Evolutionary conservation across 2,888 invertebrate species (phyloP).

Genomic region (Zele albiditarsus): DNA sequence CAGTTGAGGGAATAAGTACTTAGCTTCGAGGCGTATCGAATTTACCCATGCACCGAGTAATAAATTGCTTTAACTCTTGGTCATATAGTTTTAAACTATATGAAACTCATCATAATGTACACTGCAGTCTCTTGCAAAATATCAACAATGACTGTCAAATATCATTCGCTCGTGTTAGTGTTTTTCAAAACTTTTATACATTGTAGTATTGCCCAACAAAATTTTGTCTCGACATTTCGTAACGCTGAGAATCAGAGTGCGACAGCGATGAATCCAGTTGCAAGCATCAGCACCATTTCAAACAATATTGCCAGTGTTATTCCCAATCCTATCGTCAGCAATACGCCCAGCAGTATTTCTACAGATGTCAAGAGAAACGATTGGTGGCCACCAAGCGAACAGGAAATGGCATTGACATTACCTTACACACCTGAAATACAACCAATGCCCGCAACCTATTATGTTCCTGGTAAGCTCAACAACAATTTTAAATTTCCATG

Average conservation of each 20-base stretch:
- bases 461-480: conserved; percentile 56
- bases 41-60: conserved; percentile 26
- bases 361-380: conserved; percentile 47
- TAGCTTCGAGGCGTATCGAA: conserved; percentile 42
- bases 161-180: conserved; percentile 24
- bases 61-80: conserved; percentile 20
- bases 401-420: conserved; percentile 45
- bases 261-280: neutral
- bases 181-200: conserved; percentile 25
- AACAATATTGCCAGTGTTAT: neutral
- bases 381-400: conserved; percentile 51
- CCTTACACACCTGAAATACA: conserved; percentile 45
- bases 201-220: conserved; percentile 33
- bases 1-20: conserved; percentile 23
- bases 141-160: conserved; percentile 16
- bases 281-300: neutral
- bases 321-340: conserved; percentile 20
- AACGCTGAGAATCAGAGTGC: conserved; percentile 44
- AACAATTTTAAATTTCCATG: too few relatives aligned
- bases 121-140: conserved; percentile 29
- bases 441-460: conserved; percentile 55
- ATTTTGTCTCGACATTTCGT: conserved; percentile 33
- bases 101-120: neutral
- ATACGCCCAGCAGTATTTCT: conserved; percentile 30
- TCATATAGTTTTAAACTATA: conserved; percentile 27